A percentile compares a stretch with the other conserved stretches of the same genome.
These are phyloP conservation scores for Cybosia mesomella DNA, from an alignment of 2,888 invertebrate genomes.

Conservation along the genomic window DNA sequence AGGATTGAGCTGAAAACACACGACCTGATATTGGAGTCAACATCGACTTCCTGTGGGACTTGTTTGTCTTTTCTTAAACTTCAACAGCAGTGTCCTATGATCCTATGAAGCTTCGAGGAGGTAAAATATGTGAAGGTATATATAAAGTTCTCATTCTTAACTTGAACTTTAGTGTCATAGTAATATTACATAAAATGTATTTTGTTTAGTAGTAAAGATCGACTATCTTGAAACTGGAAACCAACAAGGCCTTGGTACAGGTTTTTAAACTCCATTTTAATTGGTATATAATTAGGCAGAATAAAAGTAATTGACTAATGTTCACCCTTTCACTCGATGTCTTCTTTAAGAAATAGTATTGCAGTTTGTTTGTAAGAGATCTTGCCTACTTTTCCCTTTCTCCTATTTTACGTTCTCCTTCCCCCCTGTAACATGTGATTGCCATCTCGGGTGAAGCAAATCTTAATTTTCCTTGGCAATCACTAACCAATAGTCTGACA, in stretches of 20 bases:
- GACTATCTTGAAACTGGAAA: not conserved
- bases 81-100: too few species aligned
- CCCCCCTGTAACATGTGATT: too few species aligned
- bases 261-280: too few species aligned
- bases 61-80: not conserved
- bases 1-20: conserved; percentile 59
- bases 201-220: conserved; percentile 22
- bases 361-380: not conserved
- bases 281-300: too few species aligned
- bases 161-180: too few species aligned
- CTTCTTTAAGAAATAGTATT: not conserved
- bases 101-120: too few species aligned
- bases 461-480: not conserved
- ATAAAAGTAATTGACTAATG: not conserved
- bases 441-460: not conserved
- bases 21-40: conserved; percentile 33
- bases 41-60: conserved; percentile 16
- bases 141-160: too few species aligned
- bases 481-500: not conserved
- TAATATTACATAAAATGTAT: too few species aligned
- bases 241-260: too few species aligned
- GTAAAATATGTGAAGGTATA: too few species aligned
- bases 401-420: not conserved
- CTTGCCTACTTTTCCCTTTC: too few species aligned
- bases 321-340: too few species aligned